Evolutionary conservation across 2,888 invertebrate genomes (phyloP), one percentile per base, ranked within the genome.

Genomic region (Melanostoma scalare): DNA sequence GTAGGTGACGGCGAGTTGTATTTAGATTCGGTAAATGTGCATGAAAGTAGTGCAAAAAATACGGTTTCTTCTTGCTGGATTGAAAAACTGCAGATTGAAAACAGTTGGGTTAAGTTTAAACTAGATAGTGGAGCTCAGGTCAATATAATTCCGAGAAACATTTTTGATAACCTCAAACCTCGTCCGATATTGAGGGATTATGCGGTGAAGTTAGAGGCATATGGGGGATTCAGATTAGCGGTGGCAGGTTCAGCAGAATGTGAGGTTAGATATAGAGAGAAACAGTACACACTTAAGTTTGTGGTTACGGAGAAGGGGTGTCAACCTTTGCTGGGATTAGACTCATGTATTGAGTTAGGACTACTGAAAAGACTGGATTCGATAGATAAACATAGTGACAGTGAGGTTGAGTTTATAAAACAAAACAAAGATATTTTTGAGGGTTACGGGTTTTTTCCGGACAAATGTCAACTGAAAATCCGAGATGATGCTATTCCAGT

Each of bases 41-140:
- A 52, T 52, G 33, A 42, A 52, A 52, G 9, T 31, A 48, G 48
- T n/a, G n/a, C 48, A 33, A 33, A 52, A 33, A 52, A 52, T n/a
- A n/a, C n/a, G n/a, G n/a, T n/a, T 48, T 48, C 48, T n/a, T 48
- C 48, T 3, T 48, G 30, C 8, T 48, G 48, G 48, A 48, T 6
- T 20, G 30, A 48, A 31, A 30, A 20, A 30, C n/a, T n/a, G n/a
- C n/a, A n/a, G n/a, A n/a, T n/a, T n/a, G n/a, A n/a, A n/a, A n/a
- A n/a, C n/a, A n/a, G n/a, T n/a, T n/a, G n/a, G n/a, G n/a, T n/a
- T n/a, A n/a, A n/a, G n/a, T n/a, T n/a, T n/a, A n/a, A n/a, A n/a
- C n/a, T n/a, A n/a, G n/a, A n/a, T n/a, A n/a, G n/a, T n/a, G n/a
- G n/a, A n/a, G n/a, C n/a, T n/a, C n/a, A n/a, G n/a, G n/a, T n/a